A percentile compares a stretch with the other conserved stretches of the same genome.
Conservation (phyloP, 92 coral and sea anemone genomes). For the Diadumene lineata region DNA sequence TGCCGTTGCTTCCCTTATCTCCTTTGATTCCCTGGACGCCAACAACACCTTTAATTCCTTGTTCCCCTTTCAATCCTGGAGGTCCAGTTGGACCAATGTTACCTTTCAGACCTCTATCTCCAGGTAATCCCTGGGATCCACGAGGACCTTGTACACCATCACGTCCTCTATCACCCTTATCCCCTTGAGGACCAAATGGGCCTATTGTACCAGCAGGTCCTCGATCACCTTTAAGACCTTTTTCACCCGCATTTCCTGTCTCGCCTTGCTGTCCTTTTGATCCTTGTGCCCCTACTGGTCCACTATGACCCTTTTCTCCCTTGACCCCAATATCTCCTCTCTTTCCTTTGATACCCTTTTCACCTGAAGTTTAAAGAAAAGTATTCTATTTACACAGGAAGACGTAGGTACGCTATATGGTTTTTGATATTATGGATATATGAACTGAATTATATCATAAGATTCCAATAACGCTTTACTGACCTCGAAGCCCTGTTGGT, state of each 20-base stretch:
- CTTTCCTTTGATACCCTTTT: not conserved
- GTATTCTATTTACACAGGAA: too few relatives aligned
- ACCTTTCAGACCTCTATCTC: not conserved
- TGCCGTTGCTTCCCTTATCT: not conserved
- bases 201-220: slow-evolving; percentile 9
- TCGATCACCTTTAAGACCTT: not conserved
- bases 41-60: not conserved
- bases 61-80: slow-evolving; percentile 1
- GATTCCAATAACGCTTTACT: too few relatives aligned
- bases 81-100: slow-evolving; percentile 9
- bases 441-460: too few relatives aligned
- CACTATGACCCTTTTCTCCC: slow-evolving; percentile 4
- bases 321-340: slow-evolving; percentile 1
- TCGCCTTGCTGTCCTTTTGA: slow-evolving; percentile 8
- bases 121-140: slow-evolving; percentile 7
- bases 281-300: slow-evolving; percentile 14
- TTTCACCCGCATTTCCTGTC: slow-evolving; percentile 5
- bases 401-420: too few relatives aligned
- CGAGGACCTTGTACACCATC: slow-evolving; percentile 4
- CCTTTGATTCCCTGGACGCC: not conserved
- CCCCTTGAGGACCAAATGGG: slow-evolving; percentile 1
- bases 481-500: slow-evolving; percentile 1
- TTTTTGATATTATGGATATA: too few relatives aligned
- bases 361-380: too few relatives aligned
- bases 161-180: slow-evolving; percentile 13